Evolutionary conservation across 2,888 invertebrate species (phyloP), one percentile per base, ranked within the genome.

Genomic region (Proisotoma minuta): DNA sequence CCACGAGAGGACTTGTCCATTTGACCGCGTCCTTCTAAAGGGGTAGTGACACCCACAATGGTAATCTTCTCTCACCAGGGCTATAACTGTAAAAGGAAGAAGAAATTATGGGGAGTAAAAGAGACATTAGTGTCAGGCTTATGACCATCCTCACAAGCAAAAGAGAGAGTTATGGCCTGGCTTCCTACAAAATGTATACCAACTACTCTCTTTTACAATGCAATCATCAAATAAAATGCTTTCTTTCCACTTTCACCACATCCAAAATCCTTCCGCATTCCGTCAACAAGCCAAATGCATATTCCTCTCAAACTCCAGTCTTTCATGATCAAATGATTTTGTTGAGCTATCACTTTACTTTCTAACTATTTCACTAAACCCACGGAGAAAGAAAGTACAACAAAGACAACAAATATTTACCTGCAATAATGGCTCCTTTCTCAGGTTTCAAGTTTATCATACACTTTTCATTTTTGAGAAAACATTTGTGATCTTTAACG

Each of bases 11-110:
- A 56, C 56, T 39, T 69, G 57, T 3, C 68, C 66, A 51, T 66
- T 54, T 24, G 63, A 59, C 4, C 59, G 51, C 51, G 28, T 57
- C 49, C 72, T 61, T 22, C 59, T 65, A 47, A 72, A 69, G 27
- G 69, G 69, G 57, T 70, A 70, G 53, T 70, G 62, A 49, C 70
- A 70, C 12, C 72, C 72, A 54, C 72, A 72, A 43, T 57, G 65
- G 53, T 69, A 70, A 57, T 72, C 70, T 61, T 72, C 72, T 54
- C 70, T 53, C 24, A 60, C 58, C 48, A 60, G 56, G 23, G 59
- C 58, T 60, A 66, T 54, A 18, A 63, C 66, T 66, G 62, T 40
- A 58, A 60, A 60, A 60, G 60, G 52, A 54, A 47, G 59, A 15
- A 52, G 49, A 29, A 65, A 43, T 58, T 58, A 29, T 39, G 59